A percentile compares a stretch with the other conserved stretches of the same genome.
Evolutionary conservation across 2,888 invertebrate species (phyloP).

Genomic region (Troides oblongomaculatus): DNA sequence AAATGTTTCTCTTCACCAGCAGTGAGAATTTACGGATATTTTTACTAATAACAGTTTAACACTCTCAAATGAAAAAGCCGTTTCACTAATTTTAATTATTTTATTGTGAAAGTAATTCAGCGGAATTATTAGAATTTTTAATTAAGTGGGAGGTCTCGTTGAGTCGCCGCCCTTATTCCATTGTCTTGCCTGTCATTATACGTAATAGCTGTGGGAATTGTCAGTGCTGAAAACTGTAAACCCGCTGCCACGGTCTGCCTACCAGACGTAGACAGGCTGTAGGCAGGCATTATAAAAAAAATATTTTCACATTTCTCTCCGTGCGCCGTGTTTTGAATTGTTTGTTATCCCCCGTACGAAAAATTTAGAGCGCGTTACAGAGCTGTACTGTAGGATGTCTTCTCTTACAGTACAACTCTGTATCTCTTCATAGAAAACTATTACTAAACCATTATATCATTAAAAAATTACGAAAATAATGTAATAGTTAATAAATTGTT

Average conservation of each 20-base stretch:
- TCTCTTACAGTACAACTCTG: background rate
- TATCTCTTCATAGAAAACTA: background rate
- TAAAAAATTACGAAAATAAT: background rate
- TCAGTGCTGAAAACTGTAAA: slow-evolving; percentile 33
- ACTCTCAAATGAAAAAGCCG: slow-evolving; percentile 17
- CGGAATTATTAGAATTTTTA: slow-evolving; percentile 39
- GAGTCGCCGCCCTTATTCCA: slow-evolving; percentile 30
- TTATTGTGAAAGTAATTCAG: slow-evolving; percentile 26
- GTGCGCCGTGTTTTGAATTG: slow-evolving; percentile 13
- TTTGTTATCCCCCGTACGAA: slow-evolving; percentile 10
- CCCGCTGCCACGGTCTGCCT: slow-evolving; percentile 3
- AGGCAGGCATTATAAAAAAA: slow-evolving; percentile 13
- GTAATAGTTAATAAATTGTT: background rate
- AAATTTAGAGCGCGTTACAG: slow-evolving; percentile 6
- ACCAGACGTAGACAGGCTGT: no score
- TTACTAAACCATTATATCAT: background rate
- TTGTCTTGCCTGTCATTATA: slow-evolving; percentile 34
- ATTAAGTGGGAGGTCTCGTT: slow-evolving; percentile 33
- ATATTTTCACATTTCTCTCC: slow-evolving; percentile 17
- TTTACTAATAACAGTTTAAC: slow-evolving; percentile 1
- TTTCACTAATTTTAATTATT: slow-evolving; percentile 24
- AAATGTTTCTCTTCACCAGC: no score
- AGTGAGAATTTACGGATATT: no score
- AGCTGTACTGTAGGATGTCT: background rate
- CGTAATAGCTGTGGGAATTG: slow-evolving; percentile 37